Conservation (phyloP, 1,140 invertebrate species). For the Phortica variegata region DNA sequence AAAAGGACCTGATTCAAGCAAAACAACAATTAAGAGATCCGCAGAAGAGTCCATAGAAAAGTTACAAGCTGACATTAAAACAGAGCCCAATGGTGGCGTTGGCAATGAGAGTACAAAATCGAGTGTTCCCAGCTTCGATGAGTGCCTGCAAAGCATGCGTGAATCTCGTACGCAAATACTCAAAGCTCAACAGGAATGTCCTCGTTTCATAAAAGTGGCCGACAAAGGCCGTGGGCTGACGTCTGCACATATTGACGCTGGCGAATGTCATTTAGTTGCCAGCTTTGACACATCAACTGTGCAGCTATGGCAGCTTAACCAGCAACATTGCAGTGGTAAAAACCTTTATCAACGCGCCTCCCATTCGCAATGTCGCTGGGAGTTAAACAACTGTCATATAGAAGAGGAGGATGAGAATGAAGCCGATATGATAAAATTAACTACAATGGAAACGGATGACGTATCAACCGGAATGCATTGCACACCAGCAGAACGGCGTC, state of each 20-base stretch:
- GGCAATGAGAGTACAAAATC: neutral
- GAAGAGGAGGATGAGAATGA: slow-evolving; percentile 29
- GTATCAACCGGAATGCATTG: slow-evolving; percentile 4
- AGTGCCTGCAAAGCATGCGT: slow-evolving; percentile 31
- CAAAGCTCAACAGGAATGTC: slow-evolving; percentile 34
- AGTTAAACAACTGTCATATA: slow-evolving; percentile 36
- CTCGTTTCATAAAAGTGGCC: slow-evolving; percentile 37
- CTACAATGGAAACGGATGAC: too few relatives aligned
- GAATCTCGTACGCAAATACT: slow-evolving; percentile 28
- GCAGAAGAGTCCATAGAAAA: slow-evolving; percentile 34
- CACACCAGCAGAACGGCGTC: slow-evolving; percentile 18
- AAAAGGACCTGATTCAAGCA: slow-evolving; percentile 17
- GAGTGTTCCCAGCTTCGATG: slow-evolving; percentile 18
- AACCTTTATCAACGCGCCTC: slow-evolving; percentile 35
- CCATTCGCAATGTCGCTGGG: slow-evolving; percentile 42
- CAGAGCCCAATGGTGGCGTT: slow-evolving; percentile 11
- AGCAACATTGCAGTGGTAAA: slow-evolving; percentile 37
- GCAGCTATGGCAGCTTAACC: slow-evolving; percentile 51
- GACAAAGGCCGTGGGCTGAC: slow-evolving; percentile 40
- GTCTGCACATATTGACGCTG: slow-evolving; percentile 33
- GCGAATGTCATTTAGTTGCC: slow-evolving; percentile 47
- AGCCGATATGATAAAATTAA: slow-evolving; percentile 4
- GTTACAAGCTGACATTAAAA: slow-evolving; percentile 29
- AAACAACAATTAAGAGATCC: slow-evolving; percentile 27
- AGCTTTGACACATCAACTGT: slow-evolving; percentile 49